phyloP scores from a whole-genome alignment of 2,797 vertebrate species.

The Crypturellus tataupa region DNA sequence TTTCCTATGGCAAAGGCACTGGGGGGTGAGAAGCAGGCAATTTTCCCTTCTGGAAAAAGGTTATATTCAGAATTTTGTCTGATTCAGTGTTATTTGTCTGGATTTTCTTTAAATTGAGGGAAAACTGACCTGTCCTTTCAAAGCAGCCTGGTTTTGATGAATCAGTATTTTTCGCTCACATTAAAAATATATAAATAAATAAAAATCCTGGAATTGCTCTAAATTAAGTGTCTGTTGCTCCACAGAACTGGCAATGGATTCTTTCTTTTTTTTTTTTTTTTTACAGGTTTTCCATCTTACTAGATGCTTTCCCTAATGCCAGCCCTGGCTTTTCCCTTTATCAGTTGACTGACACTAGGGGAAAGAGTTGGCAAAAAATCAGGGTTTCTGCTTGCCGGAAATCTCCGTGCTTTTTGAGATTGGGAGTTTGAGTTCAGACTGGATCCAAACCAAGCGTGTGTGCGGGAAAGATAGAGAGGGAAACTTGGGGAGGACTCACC shows the following conservation, averaged over 20 bases:
- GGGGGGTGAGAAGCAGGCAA: neutral
- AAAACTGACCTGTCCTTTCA: neutral
- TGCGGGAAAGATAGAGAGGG: slow-evolving; percentile 7
- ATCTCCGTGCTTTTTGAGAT: slow-evolving; percentile 34
- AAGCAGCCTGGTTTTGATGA: neutral
- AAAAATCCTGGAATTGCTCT: slow-evolving; percentile 12
- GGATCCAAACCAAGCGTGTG: slow-evolving; percentile 44
- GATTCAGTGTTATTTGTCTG: neutral
- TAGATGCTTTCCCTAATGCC: slow-evolving; percentile 30
- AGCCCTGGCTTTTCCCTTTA: slow-evolving; percentile 57
- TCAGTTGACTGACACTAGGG: slow-evolving; percentile 55
- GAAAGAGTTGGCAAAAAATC: slow-evolving; percentile 57
- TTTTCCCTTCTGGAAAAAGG: neutral
- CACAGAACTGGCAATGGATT: slow-evolving; percentile 21
- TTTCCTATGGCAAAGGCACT: neutral
- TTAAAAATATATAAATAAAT: neutral
- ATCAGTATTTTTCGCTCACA: slow-evolving; percentile 45
- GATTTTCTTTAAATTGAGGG: neutral
- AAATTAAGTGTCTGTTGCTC: slow-evolving; percentile 31
- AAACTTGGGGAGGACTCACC: neutral
- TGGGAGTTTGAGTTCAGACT: slow-evolving; percentile 41
- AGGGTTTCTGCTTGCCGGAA: slow-evolving; percentile 55
- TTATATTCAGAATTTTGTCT: neutral
- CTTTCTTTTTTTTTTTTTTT: slow-evolving; percentile 8
- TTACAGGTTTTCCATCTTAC: slow-evolving; percentile 65